These are phyloP conservation scores for Colinus virginianus DNA, from an alignment of 2,113 vertebrate genomes.

Conservation along the genomic window DNA sequence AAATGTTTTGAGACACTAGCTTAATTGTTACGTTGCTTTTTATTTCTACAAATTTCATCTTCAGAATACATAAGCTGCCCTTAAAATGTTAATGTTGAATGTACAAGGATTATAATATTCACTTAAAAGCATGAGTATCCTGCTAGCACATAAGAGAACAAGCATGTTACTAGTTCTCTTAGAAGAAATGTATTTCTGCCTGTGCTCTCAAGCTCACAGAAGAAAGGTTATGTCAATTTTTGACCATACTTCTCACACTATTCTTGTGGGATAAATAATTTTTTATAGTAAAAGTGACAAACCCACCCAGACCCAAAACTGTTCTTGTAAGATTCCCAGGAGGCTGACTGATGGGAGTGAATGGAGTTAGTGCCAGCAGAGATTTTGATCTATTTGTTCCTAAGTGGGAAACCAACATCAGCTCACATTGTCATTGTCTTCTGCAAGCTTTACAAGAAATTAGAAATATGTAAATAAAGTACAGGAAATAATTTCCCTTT, in stretches of 20 bases:
- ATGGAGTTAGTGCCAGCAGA: neutral
- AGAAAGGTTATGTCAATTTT: neutral
- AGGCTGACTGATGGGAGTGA: neutral
- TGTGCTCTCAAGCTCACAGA: neutral
- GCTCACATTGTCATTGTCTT: neutral
- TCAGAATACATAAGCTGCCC: neutral
- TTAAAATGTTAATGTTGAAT: neutral
- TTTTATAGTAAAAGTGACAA: neutral
- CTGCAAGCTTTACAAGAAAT: constrained; percentile 30
- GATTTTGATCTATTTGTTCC: constrained; percentile 26
- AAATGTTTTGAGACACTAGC: neutral
- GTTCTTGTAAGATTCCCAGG: neutral
- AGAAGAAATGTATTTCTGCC: neutral
- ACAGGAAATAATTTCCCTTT: constrained; percentile 55
- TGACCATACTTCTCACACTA: neutral
- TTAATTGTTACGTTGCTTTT: constrained; percentile 11
- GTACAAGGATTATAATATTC: neutral
- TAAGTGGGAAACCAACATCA: constrained; percentile 18
- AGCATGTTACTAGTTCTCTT: neutral
- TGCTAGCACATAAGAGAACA: neutral
- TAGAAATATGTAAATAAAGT: constrained; percentile 50
- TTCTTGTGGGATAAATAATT: constrained; percentile 9
- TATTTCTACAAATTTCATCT: neutral
- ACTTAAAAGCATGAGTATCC: neutral
- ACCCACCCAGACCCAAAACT: neutral